Conservation (phyloP, 2,888 invertebrate genomes). For the Sarcophaga carnaria region DNA sequence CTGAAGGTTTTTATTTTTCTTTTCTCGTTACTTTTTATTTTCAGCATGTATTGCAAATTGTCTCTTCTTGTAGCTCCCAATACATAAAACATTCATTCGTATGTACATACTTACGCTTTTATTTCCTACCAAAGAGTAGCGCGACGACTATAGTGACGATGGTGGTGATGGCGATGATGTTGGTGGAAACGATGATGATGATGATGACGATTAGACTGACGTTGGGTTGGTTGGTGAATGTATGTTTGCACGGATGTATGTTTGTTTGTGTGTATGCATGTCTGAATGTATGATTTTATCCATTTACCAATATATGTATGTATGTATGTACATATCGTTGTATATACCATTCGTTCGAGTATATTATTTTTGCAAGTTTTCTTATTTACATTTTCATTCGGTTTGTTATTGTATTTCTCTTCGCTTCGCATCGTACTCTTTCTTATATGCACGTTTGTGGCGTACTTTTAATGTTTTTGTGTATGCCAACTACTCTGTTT, state of each 20-base stretch:
- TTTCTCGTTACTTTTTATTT: constrained; percentile 33
- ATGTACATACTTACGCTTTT: not conserved
- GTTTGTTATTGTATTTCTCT: constrained; percentile 42
- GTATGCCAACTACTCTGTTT: constrained; percentile 66
- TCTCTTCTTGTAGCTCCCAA: constrained; percentile 7
- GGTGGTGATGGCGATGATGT: constrained; percentile 48
- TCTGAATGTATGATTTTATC: not conserved
- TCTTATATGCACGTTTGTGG: not conserved
- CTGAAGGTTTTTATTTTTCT: constrained; percentile 21
- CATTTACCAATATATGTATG: no score
- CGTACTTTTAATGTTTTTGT: constrained; percentile 27
- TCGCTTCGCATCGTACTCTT: constrained; percentile 23
- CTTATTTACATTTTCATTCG: constrained; percentile 41
- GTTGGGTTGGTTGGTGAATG: constrained; percentile 57
- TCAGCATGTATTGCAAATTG: constrained; percentile 40
- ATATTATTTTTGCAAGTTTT: constrained; percentile 56
- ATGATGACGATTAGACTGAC: constrained; percentile 50
- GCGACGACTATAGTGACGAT: constrained; percentile 46
- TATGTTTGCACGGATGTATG: no score
- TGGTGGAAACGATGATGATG: constrained; percentile 44
- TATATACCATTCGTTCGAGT: constrained; percentile 16
- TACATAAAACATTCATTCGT: not conserved
- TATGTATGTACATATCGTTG: not conserved
- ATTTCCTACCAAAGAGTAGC: constrained; percentile 54
- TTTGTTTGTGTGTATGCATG: constrained; percentile 14